phyloP scores from a whole-genome alignment of 2,797 vertebrate species.

The Melanotaenia maccullochi region DNA sequence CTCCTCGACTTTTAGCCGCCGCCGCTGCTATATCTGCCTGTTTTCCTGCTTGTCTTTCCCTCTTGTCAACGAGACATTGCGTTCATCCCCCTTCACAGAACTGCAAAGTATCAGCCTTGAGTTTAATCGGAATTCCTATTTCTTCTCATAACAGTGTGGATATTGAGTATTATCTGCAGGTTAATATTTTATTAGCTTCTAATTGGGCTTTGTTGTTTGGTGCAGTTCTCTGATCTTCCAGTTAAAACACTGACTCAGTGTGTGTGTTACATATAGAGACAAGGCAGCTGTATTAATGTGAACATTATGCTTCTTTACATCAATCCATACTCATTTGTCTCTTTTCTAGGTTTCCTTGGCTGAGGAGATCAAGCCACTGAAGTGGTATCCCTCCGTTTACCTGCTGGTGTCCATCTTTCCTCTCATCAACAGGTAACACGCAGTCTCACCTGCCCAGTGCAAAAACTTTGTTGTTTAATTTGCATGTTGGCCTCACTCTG shows the following conservation, averaged over 20 bases:
- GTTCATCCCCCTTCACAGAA: slow-evolving; percentile 56
- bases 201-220: slow-evolving; percentile 74
- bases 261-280: slow-evolving; percentile 2
- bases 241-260: slow-evolving; percentile 38
- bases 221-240: slow-evolving; percentile 52
- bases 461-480: slow-evolving; percentile 52
- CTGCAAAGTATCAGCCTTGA: slow-evolving; percentile 51
- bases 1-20: slow-evolving; percentile 50
- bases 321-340: slow-evolving; percentile 28
- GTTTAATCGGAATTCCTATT: slow-evolving; percentile 66
- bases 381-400: slow-evolving; percentile 87
- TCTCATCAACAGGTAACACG: slow-evolving; percentile 85
- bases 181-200: slow-evolving; percentile 78
- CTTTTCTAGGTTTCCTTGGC: slow-evolving; percentile 80
- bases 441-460: slow-evolving; percentile 12
- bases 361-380: slow-evolving; percentile 83
- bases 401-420: slow-evolving; percentile 85
- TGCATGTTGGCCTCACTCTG: slow-evolving; percentile 57
- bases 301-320: slow-evolving; percentile 17
- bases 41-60: slow-evolving; percentile 30
- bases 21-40: slow-evolving; percentile 52
- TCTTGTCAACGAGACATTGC: slow-evolving; percentile 57
- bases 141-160: slow-evolving; percentile 63
- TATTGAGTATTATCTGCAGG: slow-evolving; percentile 72
- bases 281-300: neutral